Percentiles rank a stretch among this genome's conserved stretches.
phyloP scores from a whole-genome alignment of 2,888 invertebrate species.

The Diplolepis rosae region DNA sequence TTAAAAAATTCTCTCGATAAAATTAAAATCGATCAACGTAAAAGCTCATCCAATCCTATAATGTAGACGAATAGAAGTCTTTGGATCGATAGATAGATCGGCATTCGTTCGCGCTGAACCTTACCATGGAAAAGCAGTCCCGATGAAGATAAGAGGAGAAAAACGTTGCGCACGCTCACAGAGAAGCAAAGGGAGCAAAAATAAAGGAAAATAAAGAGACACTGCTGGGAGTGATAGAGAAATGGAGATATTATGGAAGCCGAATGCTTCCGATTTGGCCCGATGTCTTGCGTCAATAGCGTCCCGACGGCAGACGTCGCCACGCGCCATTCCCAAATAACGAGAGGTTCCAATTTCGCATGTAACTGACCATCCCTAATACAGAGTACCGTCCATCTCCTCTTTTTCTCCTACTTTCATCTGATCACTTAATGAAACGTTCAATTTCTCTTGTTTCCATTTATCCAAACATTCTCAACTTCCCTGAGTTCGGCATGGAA shows the following conservation, averaged over 20 bases:
- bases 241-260: constrained; percentile 21
- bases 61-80: constrained; percentile 19
- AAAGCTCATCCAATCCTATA: constrained; percentile 18
- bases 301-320: constrained; percentile 42
- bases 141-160: constrained; percentile 8
- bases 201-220: constrained; percentile 29
- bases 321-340: constrained; percentile 43
- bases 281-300: constrained; percentile 56
- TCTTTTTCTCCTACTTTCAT: background rate
- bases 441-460: background rate
- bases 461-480: background rate
- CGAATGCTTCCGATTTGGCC: constrained; percentile 47
- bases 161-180: background rate
- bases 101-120: constrained; percentile 26
- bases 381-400: constrained; percentile 40
- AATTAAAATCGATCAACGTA: constrained; percentile 24
- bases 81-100: constrained; percentile 22
- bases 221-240: constrained; percentile 37
- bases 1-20: constrained; percentile 21
- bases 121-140: constrained; percentile 33
- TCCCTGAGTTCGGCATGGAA: too few relatives aligned
- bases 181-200: constrained; percentile 29
- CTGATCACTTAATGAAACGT: background rate
- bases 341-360: constrained; percentile 44
- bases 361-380: constrained; percentile 61